Base-by-base conservation (phyloP, 35 echinoderm and acorn worm genomes). In the Patiria miniata region DNA sequence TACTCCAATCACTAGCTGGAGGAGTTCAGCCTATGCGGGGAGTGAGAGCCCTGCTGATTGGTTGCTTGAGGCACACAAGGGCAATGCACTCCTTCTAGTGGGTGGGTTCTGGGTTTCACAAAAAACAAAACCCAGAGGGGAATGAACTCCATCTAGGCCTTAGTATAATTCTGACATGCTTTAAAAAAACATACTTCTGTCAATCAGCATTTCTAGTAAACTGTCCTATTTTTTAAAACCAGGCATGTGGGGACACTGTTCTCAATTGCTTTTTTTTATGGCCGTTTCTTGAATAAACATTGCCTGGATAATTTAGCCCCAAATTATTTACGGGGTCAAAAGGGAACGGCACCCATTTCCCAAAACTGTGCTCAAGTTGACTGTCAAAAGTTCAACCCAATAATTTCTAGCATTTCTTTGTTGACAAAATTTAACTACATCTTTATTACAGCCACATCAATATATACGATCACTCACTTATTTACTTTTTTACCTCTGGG, bases 211-310 rank as follows among this genome's bases (percentile, higher is more conserved):
- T 68, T 68, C 30, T 73, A 34, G 26, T 73, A 73, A 73, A 73
- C 26, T 73, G 65, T 23, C 65, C 65, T 30, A 73, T 22, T 73
- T 60, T 60, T 60, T n/a, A 60, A 59, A 60, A 73, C 65, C 26
- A 8, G 65, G 65, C 19, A 60, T n/a, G 65, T 10, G 65, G 26
- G 58, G 18, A 10, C 34, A 30, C 65, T 73, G 26, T 30, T 73
- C 23, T 73, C 14, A 14, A 7, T 7, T 60, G 57, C 5, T n/a
- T 60, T 18, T 73, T 73, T 32, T 73, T 73, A 73, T 7, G 26
- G 65, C 23, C 65, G 2, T 73, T 73, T 10, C 65, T 73, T 73
- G 65, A 73, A 73, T 73, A 73, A 73, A 73, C 65, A 73, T 23
- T 73, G 34, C 7, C 65, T 26, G 14, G 26, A 30, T 73, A 73